phyloP scores from a whole-genome alignment of 2,113 vertebrate species.

The Vulpes lagopus region DNA sequence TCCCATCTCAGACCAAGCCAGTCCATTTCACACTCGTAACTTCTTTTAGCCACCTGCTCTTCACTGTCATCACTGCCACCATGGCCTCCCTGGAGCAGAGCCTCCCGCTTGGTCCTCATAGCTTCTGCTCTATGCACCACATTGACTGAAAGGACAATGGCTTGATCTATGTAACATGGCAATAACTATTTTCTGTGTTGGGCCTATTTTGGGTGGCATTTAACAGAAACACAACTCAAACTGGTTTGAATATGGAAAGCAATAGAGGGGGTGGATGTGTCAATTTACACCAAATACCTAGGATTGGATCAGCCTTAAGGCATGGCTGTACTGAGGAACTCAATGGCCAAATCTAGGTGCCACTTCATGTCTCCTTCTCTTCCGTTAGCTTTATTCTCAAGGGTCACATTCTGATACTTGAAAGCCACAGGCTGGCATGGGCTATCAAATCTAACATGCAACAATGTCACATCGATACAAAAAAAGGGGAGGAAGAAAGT shows the following conservation, averaged over 20 bases:
- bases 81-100: not conserved
- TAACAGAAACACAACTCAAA: not conserved
- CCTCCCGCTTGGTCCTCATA: not conserved
- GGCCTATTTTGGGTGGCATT: not conserved
- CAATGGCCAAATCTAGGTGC: not conserved
- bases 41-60: not conserved
- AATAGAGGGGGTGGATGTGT: not conserved
- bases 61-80: not conserved
- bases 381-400: not conserved
- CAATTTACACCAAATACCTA: not conserved
- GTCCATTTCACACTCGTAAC: not conserved
- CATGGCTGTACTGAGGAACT: not conserved
- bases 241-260: not conserved
- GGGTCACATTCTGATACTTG: not conserved
- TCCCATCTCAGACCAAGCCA: not conserved
- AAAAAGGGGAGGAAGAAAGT: constrained; percentile 37
- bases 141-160: not conserved
- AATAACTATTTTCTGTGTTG: not conserved
- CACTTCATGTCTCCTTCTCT: not conserved
- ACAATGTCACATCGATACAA: not conserved
- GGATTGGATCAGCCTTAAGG: not conserved
- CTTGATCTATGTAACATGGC: not conserved
- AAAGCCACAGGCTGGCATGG: not conserved
- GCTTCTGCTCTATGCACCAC: not conserved
- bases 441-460: not conserved